phyloP scores from a whole-genome alignment of 1,140 invertebrate genomes.

The Drosophila bocki region DNA sequence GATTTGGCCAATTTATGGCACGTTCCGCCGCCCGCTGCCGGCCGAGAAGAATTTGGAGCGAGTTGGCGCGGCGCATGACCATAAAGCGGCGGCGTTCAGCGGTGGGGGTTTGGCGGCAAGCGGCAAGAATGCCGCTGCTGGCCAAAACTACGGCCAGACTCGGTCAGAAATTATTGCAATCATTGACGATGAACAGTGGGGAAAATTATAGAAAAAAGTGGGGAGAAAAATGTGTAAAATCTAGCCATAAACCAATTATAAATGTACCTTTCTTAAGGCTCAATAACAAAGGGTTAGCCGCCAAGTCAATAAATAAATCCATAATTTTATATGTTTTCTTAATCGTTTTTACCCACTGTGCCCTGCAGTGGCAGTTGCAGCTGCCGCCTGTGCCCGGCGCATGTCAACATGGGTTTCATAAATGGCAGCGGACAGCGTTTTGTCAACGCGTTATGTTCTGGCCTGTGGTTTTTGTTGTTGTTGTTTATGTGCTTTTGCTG shows the following conservation, averaged over 20 bases:
- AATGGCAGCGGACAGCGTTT: constrained; percentile 76
- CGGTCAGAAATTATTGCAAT: constrained; percentile 75
- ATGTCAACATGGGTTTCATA: constrained; percentile 83
- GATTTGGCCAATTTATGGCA: constrained; percentile 83
- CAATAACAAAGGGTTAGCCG: too few relatives aligned
- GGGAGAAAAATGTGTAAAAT: background rate
- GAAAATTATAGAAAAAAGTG: background rate
- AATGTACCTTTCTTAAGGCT: background rate
- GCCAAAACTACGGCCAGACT: constrained; percentile 58
- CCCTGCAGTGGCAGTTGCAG: constrained; percentile 36
- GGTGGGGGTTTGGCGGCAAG: constrained; percentile 41
- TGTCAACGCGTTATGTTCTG: constrained; percentile 78
- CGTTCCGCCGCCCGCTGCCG: constrained; percentile 61
- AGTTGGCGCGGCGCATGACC: constrained; percentile 70
- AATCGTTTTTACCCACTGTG: constrained; percentile 19
- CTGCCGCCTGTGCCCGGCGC: constrained; percentile 70
- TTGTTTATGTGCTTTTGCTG: constrained; percentile 19
- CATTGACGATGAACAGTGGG: constrained; percentile 19
- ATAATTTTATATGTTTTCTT: too few relatives aligned
- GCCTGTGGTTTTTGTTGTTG: constrained; percentile 31
- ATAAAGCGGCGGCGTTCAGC: constrained; percentile 60
- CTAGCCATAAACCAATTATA: background rate
- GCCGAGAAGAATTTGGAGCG: constrained; percentile 73
- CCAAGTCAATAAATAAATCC: too few relatives aligned
- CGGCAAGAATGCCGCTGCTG: constrained; percentile 69